phyloP scores from a whole-genome alignment of 64 coral and sea anemone genomes.

The Orbicella faveolata region DNA sequence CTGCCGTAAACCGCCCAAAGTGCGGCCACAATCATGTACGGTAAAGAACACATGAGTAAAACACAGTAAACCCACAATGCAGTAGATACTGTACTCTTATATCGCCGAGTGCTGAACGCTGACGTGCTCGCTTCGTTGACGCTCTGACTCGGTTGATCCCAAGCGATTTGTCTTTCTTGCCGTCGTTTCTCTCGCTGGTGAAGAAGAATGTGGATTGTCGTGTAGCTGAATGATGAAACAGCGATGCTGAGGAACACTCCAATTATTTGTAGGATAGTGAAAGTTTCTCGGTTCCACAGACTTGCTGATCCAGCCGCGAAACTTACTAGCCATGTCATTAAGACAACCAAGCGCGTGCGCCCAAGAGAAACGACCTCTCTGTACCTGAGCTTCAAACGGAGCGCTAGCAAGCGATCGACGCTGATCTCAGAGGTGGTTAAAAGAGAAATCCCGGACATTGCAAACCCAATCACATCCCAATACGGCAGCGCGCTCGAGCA shows the following conservation, averaged over 20 bases:
- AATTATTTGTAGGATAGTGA: background rate
- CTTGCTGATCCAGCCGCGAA: background rate
- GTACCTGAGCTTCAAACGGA: background rate
- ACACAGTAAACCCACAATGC: constrained; percentile 28
- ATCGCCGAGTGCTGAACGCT: background rate
- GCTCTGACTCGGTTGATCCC: background rate
- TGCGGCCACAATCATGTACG: constrained; percentile 20
- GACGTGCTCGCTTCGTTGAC: background rate
- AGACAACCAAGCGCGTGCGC: background rate
- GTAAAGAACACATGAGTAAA: constrained; percentile 13
- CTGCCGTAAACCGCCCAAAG: constrained; percentile 16
- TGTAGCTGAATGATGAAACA: constrained; percentile 8
- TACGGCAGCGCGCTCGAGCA: constrained; percentile 1
- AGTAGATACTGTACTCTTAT: constrained; percentile 12
- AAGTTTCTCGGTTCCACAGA: background rate
- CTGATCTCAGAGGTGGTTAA: constrained; percentile 33
- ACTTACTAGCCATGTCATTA: constrained; percentile 16
- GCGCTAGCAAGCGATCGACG: constrained; percentile 13
- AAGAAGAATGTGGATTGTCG: constrained; percentile 5
- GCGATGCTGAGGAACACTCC: background rate
- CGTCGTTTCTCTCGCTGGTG: background rate
- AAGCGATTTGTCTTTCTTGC: background rate
- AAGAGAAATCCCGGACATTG: constrained; percentile 6
- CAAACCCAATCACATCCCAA: background rate
- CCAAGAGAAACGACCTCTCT: background rate